Evolutionary conservation across 1,140 invertebrate genomes (phyloP).

Genomic region (Nephotettix cincticeps): DNA sequence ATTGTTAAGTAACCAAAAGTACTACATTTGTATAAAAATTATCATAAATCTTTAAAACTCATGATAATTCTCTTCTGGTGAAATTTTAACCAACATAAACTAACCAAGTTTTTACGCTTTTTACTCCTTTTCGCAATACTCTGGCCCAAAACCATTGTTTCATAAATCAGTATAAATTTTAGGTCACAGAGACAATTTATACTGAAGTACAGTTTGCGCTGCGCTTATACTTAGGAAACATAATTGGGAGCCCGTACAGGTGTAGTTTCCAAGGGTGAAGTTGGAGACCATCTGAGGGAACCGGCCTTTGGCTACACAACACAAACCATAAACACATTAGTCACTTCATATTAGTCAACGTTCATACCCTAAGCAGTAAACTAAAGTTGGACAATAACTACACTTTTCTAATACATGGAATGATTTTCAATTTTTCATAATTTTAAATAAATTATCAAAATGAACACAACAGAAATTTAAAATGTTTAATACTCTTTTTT

Average conservation of each 20-base stretch:
- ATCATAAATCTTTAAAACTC: background rate
- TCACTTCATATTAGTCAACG: background rate
- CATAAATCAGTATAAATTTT: background rate
- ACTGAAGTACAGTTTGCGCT: background rate
- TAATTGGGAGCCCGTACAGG: constrained; percentile 66
- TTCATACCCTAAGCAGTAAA: too few relatives aligned
- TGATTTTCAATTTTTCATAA: too few relatives aligned
- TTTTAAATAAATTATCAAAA: too few relatives aligned
- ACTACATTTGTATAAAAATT: too few relatives aligned
- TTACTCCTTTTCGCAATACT: background rate
- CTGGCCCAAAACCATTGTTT: constrained; percentile 8
- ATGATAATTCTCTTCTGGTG: constrained; percentile 30
- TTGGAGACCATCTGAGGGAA: constrained; percentile 77
- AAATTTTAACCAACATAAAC: background rate
- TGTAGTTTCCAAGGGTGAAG: constrained; percentile 84
- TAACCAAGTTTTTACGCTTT: too few relatives aligned
- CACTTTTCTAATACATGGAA: too few relatives aligned
- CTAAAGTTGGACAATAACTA: too few relatives aligned
- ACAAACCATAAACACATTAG: constrained; percentile 48
- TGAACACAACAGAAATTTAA: too few relatives aligned
- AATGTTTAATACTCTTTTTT: too few relatives aligned
- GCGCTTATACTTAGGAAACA: constrained; percentile 2
- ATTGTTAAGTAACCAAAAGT: too few relatives aligned
- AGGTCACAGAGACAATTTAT: background rate
- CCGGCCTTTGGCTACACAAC: constrained; percentile 74